Conservation (phyloP, 2,888 invertebrate species). For the Tetrapedia diversipes region DNA sequence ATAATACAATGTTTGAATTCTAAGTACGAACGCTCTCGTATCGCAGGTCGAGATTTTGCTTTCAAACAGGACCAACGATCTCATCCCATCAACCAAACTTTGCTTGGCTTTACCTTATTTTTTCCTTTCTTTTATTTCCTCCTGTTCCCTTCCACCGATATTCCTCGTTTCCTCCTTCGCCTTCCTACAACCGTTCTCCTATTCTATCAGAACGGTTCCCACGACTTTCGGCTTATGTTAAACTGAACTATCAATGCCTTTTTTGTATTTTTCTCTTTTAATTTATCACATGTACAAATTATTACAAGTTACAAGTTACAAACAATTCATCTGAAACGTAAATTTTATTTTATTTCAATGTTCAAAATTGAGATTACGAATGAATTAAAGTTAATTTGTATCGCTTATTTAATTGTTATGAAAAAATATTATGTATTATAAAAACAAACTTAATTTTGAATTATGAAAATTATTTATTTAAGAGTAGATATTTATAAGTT, state of each 20-base stretch:
- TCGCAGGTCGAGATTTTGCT: slow-evolving; percentile 54
- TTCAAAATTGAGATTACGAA: too few species aligned
- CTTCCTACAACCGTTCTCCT: slow-evolving; percentile 47
- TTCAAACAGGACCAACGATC: slow-evolving; percentile 51
- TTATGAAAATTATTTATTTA: too few species aligned
- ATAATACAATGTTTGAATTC: too few species aligned
- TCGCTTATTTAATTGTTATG: too few species aligned
- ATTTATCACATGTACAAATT: background rate
- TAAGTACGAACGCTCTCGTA: slow-evolving; percentile 49
- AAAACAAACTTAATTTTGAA: too few species aligned
- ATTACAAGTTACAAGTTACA: too few species aligned
- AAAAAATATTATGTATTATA: too few species aligned
- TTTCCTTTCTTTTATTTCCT: slow-evolving; percentile 52
- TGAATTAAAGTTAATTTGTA: too few species aligned
- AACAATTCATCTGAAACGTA: too few species aligned
- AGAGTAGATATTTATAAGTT: too few species aligned
- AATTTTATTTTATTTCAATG: too few species aligned
- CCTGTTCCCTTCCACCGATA: slow-evolving; percentile 42
- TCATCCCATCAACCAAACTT: slow-evolving; percentile 59
- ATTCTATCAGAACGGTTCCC: slow-evolving; percentile 65
- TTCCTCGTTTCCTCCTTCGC: slow-evolving; percentile 50
- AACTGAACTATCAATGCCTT: slow-evolving; percentile 58
- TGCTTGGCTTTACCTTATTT: slow-evolving; percentile 51
- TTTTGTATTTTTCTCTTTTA: slow-evolving; percentile 34
- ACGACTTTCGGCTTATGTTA: slow-evolving; percentile 65